Conservation (phyloP, 1,140 invertebrate genomes). For the Stratiolaelaps scimitus region DNA sequence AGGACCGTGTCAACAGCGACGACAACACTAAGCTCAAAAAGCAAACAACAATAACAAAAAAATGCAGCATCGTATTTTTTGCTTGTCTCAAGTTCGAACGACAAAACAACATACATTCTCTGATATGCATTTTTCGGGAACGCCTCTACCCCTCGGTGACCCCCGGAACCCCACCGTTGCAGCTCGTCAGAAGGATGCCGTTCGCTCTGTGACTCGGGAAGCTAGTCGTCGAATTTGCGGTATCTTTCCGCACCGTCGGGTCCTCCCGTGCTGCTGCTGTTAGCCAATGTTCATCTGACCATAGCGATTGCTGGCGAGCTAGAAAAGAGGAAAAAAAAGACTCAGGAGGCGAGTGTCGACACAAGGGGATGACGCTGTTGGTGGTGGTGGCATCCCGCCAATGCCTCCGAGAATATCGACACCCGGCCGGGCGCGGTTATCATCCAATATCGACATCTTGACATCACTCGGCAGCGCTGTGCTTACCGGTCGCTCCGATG, state of each 20-base stretch:
- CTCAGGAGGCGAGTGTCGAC: too few relatives aligned
- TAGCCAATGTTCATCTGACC: background rate
- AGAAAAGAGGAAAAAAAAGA: conserved; percentile 15
- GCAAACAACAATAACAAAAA: too few relatives aligned
- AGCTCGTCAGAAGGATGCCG: background rate
- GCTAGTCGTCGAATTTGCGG: conserved; percentile 6
- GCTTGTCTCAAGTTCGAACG: background rate
- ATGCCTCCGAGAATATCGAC: conserved; percentile 6
- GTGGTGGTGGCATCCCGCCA: too few relatives aligned
- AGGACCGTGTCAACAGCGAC: too few relatives aligned
- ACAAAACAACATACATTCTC: conserved; percentile 1
- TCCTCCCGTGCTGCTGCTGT: background rate
- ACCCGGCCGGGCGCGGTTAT: background rate
- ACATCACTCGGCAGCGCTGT: background rate
- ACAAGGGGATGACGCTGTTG: too few relatives aligned
- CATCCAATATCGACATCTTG: conserved; percentile 4
- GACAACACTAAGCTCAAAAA: too few relatives aligned
- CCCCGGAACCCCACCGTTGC: background rate
- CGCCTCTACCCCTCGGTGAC: too few relatives aligned
- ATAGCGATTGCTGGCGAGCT: background rate
- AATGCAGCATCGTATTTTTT: background rate
- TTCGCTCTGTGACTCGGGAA: background rate
- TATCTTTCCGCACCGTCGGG: conserved; percentile 23
- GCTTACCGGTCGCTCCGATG: background rate
- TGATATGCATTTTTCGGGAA: too few relatives aligned